phyloP scores from a whole-genome alignment of 2,113 vertebrate genomes.

The Sinosuthora webbiana region DNA sequence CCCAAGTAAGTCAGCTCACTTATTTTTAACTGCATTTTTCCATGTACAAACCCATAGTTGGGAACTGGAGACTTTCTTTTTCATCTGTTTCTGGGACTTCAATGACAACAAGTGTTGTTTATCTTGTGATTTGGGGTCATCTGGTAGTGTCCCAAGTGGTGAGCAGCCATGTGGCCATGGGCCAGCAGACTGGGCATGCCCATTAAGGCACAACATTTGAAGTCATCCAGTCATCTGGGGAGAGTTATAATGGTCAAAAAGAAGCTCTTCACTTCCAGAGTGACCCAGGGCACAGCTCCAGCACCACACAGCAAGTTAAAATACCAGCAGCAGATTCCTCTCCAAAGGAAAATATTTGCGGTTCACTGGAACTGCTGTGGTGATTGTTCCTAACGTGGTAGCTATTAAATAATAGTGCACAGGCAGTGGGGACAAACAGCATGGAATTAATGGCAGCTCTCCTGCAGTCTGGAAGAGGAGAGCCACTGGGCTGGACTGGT shows the following conservation, averaged over 20 bases:
- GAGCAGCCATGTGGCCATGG: not conserved
- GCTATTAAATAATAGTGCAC: not conserved
- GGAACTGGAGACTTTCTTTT: not conserved
- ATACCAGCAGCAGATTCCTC: conserved; percentile 34
- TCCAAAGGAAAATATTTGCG: conserved; percentile 37
- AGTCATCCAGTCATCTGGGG: conserved; percentile 46
- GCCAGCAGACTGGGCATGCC: conserved; percentile 31
- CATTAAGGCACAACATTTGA: conserved; percentile 19
- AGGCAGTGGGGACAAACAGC: not conserved
- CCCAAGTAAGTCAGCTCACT: not conserved
- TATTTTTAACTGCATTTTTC: not conserved
- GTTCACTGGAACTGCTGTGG: conserved; percentile 49
- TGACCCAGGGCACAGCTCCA: conserved; percentile 45
- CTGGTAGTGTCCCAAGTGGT: conserved; percentile 15
- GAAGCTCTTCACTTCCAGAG: not conserved
- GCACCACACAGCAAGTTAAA: conserved; percentile 22
- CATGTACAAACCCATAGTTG: not conserved
- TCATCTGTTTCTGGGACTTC: not conserved
- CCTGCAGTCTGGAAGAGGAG: not conserved
- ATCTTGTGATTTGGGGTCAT: conserved; percentile 25
- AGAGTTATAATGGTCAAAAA: conserved; percentile 14
- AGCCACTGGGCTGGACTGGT: not conserved
- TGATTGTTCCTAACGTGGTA: not conserved
- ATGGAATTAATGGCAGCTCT: not conserved
- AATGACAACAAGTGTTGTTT: conserved; percentile 34